Conservation (phyloP, 1,140 invertebrate genomes). For the Leptinotarsa lineolata region DNA sequence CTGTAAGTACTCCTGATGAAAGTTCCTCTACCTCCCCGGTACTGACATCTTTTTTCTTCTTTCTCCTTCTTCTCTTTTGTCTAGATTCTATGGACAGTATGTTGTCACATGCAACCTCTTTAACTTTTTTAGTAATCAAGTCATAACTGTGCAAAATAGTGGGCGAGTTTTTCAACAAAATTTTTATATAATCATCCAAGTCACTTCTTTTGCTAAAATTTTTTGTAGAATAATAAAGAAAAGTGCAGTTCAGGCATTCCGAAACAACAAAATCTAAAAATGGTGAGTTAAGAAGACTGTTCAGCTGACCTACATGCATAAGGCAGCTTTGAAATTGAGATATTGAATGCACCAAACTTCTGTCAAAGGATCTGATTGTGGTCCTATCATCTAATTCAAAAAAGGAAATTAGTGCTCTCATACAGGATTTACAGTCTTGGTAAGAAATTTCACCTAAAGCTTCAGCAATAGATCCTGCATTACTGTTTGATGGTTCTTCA, state of each 20-base stretch:
- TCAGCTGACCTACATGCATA: constrained; percentile 65
- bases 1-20: not conserved
- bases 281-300: constrained; percentile 64
- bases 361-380: constrained; percentile 65
- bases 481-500: not conserved
- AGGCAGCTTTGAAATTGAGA: constrained; percentile 74
- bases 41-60: constrained; percentile 14
- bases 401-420: constrained; percentile 64
- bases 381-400: constrained; percentile 68
- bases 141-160: constrained; percentile 32
- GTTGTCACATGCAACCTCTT: not conserved
- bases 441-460: constrained; percentile 57
- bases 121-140: constrained; percentile 27
- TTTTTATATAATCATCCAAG: constrained; percentile 36
- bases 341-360: constrained; percentile 67
- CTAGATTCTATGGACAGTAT: not conserved
- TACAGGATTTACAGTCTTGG: constrained; percentile 61
- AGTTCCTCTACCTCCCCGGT: not conserved
- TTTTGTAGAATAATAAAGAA: constrained; percentile 69
- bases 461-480: not conserved
- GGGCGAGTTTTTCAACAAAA: constrained; percentile 37
- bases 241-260: constrained; percentile 70
- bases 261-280: constrained; percentile 61
- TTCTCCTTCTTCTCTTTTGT: constrained; percentile 13
- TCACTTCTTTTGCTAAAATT: constrained; percentile 46